Base-by-base conservation (phyloP, 2,888 invertebrate species). In the Koerneria pararmatus region DNA sequence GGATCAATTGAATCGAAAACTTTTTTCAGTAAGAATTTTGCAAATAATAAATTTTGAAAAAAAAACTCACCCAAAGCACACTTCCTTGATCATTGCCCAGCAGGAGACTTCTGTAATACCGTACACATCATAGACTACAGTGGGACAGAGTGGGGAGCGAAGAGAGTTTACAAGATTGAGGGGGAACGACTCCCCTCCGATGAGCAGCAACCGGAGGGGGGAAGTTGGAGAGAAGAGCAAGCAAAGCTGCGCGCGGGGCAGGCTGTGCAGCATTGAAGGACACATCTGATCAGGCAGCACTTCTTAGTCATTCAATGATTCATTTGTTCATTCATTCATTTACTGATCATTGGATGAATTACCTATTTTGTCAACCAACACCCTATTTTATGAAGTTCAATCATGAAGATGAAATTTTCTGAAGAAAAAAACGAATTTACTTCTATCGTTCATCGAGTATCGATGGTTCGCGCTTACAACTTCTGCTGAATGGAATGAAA, bases 71-170 rank as follows among this genome's bases (percentile, higher is more conserved):
- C 8, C 53, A 15, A 35, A 22, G 22, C 22, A 29, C 19, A 63
- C 31, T 31, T 63, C 54, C 29, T 22, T 22, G 1, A 54, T 54
- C 54, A 54, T 63, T 24, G 63, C 54, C 63, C 63, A 63, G 41
- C 63, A 63, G 24, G 63, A 63, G 6, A 62, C 61, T 41, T 63
- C 63, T 8, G 63, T 63, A 29, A 63, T 54, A 37, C 63, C 63
- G 37, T 63, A 63, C 19, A 63, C 54, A 24, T 63, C 63, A 41
- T 22, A 63, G 63, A 63, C 41, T 22, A 37, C 27, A 15, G 63
- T 53, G 8, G 34, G 63, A 22, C 63, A 53, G 3, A 31, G 31
- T 8, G 41, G 24, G 6, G 53, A 53, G 3, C 63, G 53, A 34
- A 34, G 11, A 37, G 27, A 3, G 24, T 35, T 24, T 37, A 63